Conservation (phyloP, 1,140 invertebrate genomes). For the Ptiloglossa arizonensis region DNA sequence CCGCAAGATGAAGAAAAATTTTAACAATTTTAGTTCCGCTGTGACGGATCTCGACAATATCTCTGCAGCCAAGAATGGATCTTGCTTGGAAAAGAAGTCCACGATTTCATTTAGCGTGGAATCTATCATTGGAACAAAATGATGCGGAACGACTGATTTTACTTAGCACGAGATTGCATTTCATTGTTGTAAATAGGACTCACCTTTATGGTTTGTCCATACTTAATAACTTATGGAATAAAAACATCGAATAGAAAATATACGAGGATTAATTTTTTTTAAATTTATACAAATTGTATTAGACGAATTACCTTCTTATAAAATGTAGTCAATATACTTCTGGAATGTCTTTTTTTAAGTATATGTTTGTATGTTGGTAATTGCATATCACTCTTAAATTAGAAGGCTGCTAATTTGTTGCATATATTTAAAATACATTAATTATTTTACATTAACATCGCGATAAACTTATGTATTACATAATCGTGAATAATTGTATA, state of each 20-base stretch:
- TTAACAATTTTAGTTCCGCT: constrained; percentile 54
- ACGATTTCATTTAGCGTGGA: constrained; percentile 78
- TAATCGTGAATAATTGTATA: constrained; percentile 32
- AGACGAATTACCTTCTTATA: background rate
- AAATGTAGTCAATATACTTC: constrained; percentile 3
- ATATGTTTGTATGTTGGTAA: background rate
- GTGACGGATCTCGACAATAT: constrained; percentile 21
- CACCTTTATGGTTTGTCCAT: background rate
- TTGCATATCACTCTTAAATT: background rate
- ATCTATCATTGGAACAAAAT: constrained; percentile 77
- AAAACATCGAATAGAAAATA: background rate
- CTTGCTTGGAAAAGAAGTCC: constrained; percentile 69
- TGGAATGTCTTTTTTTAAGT: too few relatives aligned
- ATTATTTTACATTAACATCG: constrained; percentile 16
- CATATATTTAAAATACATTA: constrained; percentile 27
- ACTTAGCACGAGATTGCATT: constrained; percentile 5
- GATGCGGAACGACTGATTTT: constrained; percentile 13
- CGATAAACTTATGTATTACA: constrained; percentile 36
- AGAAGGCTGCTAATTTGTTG: constrained; percentile 2
- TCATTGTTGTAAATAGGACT: constrained; percentile 37
- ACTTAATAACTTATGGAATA: constrained; percentile 15
- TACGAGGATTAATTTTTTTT: background rate
- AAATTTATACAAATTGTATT: background rate
- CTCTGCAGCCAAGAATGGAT: constrained; percentile 42
- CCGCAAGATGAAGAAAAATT: constrained; percentile 29